Evolutionary conservation across 2,888 invertebrate species (phyloP), one percentile per base, ranked within the genome.

Genomic region (Epistrophe eligans): DNA sequence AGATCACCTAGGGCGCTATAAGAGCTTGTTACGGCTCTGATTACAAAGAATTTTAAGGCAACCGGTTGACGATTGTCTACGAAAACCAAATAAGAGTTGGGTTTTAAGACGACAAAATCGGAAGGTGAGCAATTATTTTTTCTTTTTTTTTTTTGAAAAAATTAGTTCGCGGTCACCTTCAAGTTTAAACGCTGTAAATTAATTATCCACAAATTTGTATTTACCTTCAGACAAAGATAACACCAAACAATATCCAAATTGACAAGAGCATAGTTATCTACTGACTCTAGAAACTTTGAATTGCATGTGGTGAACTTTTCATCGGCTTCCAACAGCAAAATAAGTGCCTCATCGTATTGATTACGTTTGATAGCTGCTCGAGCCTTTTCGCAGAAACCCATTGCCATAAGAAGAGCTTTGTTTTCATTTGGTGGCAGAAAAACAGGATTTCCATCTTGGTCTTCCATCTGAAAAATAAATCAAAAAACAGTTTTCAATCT

Each of bases 211-310:
- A 24, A 45, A 48, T n/a, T n/a, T n/a, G n/a, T 48, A 17, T 5
- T 19, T 1, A 91, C 91, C 88, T 92, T 92, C 32, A 98, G 94
- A 90, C 96, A 95, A 71, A 97, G 94, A 93, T 97, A 97, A 92
- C 97, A 97, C 97, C 98, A 98, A n/a, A 97, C 96, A 88, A 97
- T 96, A 92, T 98, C 97, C 90, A 98, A 93, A 92, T 97, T 97
- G 43, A 97, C 94, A 7, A 97, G 93, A 0, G 96, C 97, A 93
- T 96, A 97, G 93, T 98, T 98, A 93, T 97, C 97, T 11, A 97
- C 97, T 0, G 94, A 92, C 79, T 95, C 94, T 40, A 97, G 93
- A 67, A 92, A 91, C 28, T 91, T 90, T 0, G 93, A 92, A 70
- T 91, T 89, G 74, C 93, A 93, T 0, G 89, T 89, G 94, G 94